These are phyloP conservation scores for Dasyornis broadbenti DNA, from an alignment of 2,113 vertebrate genomes.

Conservation along the genomic window DNA sequence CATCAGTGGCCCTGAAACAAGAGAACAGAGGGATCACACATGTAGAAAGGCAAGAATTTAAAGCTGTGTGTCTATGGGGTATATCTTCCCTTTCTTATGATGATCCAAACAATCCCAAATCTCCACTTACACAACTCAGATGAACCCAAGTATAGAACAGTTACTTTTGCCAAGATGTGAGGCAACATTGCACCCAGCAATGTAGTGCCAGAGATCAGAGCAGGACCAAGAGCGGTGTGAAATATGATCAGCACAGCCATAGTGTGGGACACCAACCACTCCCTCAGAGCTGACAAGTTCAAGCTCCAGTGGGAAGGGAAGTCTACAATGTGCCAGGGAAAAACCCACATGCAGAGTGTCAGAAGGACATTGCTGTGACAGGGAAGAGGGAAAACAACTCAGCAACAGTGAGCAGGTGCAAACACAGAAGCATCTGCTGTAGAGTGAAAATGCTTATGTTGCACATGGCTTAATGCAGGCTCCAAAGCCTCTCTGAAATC, in stretches of 20 bases:
- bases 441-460: neutral
- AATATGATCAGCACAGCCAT: accelerated
- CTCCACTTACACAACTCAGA: neutral
- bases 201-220: neutral
- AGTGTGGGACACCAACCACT: neutral
- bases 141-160: neutral
- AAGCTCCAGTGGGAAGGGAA: neutral
- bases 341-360: neutral
- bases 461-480: neutral
- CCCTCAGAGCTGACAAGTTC: neutral
- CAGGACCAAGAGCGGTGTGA: neutral
- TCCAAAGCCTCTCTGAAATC: neutral
- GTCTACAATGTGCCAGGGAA: neutral
- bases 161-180: neutral
- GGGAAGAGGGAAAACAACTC: neutral
- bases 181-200: neutral
- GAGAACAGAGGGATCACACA: neutral
- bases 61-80: neutral
- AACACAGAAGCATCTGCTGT: neutral
- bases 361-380: neutral
- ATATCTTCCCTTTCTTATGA: neutral
- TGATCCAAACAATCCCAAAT: neutral
- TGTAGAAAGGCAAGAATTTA: neutral
- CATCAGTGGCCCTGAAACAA: constrained; percentile 87
- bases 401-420: constrained; percentile 3